Percentiles rank a stretch among this genome's conserved stretches.
phyloP scores from a whole-genome alignment of 2,113 vertebrate genomes.

The Notothenia rossii region DNA sequence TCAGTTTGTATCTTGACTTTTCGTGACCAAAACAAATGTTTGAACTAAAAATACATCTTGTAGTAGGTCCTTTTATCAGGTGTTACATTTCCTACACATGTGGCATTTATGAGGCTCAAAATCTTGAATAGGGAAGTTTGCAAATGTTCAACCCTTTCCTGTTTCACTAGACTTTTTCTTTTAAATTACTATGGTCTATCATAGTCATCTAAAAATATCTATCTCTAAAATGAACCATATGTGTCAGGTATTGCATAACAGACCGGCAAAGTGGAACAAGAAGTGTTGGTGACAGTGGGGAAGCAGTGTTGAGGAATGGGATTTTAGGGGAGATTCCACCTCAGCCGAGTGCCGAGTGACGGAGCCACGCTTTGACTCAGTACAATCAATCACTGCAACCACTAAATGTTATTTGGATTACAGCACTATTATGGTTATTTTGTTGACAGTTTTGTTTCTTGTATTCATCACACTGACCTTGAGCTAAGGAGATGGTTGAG shows the following conservation, averaged over 20 bases:
- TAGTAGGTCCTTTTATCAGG: conserved; percentile 53
- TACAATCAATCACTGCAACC: not conserved
- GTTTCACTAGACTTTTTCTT: conserved; percentile 44
- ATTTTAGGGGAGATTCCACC: conserved; percentile 28
- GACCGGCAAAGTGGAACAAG: conserved; percentile 39
- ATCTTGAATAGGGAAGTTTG: conserved; percentile 40
- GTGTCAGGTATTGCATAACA: conserved; percentile 75
- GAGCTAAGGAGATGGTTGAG: conserved; percentile 7
- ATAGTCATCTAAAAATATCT: conserved; percentile 81
- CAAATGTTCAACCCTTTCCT: conserved; percentile 41
- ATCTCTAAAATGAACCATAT: conserved; percentile 80
- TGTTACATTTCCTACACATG: conserved; percentile 69
- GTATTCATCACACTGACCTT: conserved; percentile 49
- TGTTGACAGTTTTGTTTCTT: conserved; percentile 38
- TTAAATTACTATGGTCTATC: conserved; percentile 59
- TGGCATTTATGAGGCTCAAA: conserved; percentile 53
- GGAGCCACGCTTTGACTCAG: not conserved
- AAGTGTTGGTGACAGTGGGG: conserved; percentile 44
- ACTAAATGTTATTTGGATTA: conserved; percentile 23
- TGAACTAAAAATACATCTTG: conserved; percentile 63
- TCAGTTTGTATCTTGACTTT: conserved; percentile 60
- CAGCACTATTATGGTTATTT: conserved; percentile 22
- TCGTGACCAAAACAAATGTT: conserved; percentile 54
- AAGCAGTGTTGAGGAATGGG: conserved; percentile 16
- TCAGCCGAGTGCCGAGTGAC: conserved; percentile 6